Base-by-base conservation (phyloP, 1,140 invertebrate genomes). In the Drosophila ironensis region DNA sequence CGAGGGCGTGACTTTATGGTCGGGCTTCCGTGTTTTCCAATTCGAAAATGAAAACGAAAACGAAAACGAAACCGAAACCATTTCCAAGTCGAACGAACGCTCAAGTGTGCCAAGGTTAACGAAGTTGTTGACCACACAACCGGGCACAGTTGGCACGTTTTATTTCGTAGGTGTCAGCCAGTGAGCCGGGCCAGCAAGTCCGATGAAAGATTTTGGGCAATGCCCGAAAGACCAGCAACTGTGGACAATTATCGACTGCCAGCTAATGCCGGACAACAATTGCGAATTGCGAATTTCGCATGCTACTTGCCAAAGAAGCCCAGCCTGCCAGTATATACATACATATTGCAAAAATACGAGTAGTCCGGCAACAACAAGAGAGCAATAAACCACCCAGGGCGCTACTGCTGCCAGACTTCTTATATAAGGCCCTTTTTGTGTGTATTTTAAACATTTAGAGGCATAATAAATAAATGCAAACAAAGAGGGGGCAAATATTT, bases 71-170 rank as follows among this genome's bases (percentile, higher is more conserved):
- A 30, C n/a, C n/a, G n/a, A 42, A 37, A 17, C n/a, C 2, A 19
- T 42, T 44, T 28, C 27, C 46, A 47, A 52, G 33, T 50, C 16
- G 12, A 25, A 53, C 16, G 12, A 25, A 53, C 54, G 25, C 17
- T 69, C 30, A 78, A 78, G 37, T 86, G 69, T 84, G 78, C 69
- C 78, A 84, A 84, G 78, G 78, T 86, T 78, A 86, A 9, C 24
- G 5, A 44, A 60, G 48, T 42, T 70, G 48, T 77, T 69, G 68
- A 40, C 53, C 51, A 69, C 57, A 56, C 33, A n/a, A 11, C 28
- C 20, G 6, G 37, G 12, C n/a, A 14, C 22, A 64, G 17, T 50
- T 42, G 19, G 30, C 78, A 84, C 78, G 78, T 84, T 84, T 84
- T 84, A 86, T 84, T 84, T 84, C 78, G 59, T 54, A 84, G 78